These are phyloP conservation scores for Lophochroa leadbeateri DNA, from an alignment of 2,113 vertebrate genomes.

Conservation along the genomic window DNA sequence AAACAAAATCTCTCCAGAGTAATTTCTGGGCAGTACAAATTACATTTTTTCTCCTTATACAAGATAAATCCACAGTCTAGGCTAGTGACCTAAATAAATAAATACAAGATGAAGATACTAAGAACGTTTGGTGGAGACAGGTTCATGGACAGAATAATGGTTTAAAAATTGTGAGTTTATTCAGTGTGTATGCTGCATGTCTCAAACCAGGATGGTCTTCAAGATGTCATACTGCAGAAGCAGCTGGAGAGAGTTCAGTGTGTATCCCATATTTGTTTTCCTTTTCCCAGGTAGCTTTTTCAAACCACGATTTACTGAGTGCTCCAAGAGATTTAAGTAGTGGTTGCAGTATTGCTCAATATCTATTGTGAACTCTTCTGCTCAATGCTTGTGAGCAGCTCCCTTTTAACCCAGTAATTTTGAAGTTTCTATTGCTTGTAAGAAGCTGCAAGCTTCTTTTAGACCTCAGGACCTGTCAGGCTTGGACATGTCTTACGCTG, in stretches of 20 bases:
- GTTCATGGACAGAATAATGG: neutral
- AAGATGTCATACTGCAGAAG: neutral
- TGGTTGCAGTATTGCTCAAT: neutral
- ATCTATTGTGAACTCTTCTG: neutral
- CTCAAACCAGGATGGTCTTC: neutral
- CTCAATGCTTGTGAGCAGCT: neutral
- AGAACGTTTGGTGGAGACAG: neutral
- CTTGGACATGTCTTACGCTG: neutral
- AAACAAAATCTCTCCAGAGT: neutral
- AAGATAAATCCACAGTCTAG: neutral
- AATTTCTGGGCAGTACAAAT: neutral
- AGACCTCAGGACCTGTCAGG: neutral
- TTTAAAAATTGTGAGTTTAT: neutral
- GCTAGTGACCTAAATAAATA: neutral
- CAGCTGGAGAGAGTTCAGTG: neutral
- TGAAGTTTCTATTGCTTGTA: neutral
- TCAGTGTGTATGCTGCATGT: neutral
- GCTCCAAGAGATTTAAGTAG: neutral
- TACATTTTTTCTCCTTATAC: neutral
- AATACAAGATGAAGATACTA: neutral
- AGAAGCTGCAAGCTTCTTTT: neutral
- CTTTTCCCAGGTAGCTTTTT: neutral
- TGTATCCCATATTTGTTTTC: neutral
- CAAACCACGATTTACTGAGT: fast-evolving
- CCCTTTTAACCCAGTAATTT: neutral